A percentile compares a stretch with the other conserved stretches of the same genome.
phyloP scores from a whole-genome alignment of 2,113 vertebrate genomes.

The Dasyornis broadbenti region DNA sequence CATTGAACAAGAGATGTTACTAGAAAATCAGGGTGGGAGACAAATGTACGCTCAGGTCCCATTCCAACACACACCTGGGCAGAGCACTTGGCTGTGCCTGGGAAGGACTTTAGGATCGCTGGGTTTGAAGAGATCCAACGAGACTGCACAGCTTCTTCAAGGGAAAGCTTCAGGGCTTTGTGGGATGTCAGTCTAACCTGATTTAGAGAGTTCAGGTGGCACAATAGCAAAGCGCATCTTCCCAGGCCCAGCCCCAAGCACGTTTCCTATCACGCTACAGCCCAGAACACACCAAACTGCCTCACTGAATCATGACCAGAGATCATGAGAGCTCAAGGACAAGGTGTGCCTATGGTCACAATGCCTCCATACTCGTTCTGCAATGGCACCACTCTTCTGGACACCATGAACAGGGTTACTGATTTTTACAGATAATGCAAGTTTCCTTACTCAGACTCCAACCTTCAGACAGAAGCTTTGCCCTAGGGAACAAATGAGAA shows the following conservation, averaged over 20 bases:
- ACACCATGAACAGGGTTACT: background rate
- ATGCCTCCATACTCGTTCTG: background rate
- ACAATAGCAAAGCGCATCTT: background rate
- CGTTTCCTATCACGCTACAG: rapidly evolving
- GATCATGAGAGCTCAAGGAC: background rate
- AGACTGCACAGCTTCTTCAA: background rate
- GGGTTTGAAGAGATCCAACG: background rate
- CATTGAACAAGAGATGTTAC: rapidly evolving
- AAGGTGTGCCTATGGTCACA: background rate
- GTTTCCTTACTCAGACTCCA: background rate
- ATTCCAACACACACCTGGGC: background rate
- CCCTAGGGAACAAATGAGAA: background rate
- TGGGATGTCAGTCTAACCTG: background rate
- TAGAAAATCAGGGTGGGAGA: background rate
- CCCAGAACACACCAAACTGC: background rate
- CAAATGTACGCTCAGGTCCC: background rate
- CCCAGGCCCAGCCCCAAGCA: background rate
- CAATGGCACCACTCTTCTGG: background rate
- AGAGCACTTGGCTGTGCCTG: background rate
- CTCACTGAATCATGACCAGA: background rate
- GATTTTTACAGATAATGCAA: background rate
- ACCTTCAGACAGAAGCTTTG: background rate
- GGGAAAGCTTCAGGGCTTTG: background rate
- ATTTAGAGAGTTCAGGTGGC: background rate
- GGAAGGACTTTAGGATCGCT: background rate